Evolutionary conservation across 2,888 invertebrate genomes (phyloP).

Genomic region (Micropterix aruncella): DNA sequence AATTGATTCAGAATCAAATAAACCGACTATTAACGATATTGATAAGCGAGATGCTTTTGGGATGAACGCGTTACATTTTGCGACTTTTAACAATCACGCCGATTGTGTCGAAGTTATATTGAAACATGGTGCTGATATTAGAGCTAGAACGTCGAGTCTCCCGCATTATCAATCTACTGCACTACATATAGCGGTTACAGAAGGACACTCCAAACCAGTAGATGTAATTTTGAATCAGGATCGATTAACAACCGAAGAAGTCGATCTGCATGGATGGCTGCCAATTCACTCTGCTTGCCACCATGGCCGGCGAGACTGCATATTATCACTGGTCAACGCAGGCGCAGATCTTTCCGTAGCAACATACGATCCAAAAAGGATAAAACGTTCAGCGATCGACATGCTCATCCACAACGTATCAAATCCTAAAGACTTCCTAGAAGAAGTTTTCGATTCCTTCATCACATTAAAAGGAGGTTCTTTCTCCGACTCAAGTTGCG

Average conservation of each 20-base stretch:
- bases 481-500: constrained; percentile 26
- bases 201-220: constrained; percentile 12
- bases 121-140: constrained; percentile 14
- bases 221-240: constrained; percentile 11
- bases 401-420: constrained; percentile 36
- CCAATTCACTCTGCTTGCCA: constrained; percentile 35
- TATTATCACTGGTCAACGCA: constrained; percentile 25
- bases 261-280: constrained; percentile 24
- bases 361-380: constrained; percentile 24
- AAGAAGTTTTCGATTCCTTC: constrained; percentile 35
- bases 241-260: constrained; percentile 10
- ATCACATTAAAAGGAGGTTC: constrained; percentile 31
- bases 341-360: constrained; percentile 32
- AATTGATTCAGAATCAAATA: constrained; percentile 10
- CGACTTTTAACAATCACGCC: constrained; percentile 22
- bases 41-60: constrained; percentile 15
- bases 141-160: constrained; percentile 9
- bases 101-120: constrained; percentile 16
- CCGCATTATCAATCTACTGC: constrained; percentile 12
- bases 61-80: constrained; percentile 19
- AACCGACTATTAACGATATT: constrained; percentile 9
- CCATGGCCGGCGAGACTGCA: constrained; percentile 43
- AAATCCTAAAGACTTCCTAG: constrained; percentile 36
- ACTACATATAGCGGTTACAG: constrained; percentile 14
- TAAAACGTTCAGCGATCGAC: constrained; percentile 31